A percentile compares a stretch with the other conserved stretches of the same genome.
These are phyloP conservation scores for Rynchops niger DNA, from an alignment of 2,113 vertebrate genomes.

Conservation along the genomic window DNA sequence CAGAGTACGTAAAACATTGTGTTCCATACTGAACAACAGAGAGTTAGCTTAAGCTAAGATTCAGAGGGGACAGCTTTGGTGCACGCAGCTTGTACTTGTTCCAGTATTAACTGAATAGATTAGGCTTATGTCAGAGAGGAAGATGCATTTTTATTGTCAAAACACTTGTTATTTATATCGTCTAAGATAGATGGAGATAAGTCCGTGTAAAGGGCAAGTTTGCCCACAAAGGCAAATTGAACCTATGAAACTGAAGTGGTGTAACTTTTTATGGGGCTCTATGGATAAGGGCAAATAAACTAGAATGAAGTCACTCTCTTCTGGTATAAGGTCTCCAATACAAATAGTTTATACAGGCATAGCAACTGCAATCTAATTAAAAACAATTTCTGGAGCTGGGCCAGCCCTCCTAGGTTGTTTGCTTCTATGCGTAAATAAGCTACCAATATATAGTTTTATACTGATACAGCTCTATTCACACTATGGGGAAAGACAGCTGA, in stretches of 20 bases:
- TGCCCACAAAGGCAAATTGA: not conserved
- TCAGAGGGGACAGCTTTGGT: not conserved
- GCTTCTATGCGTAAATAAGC: not conserved
- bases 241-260: not conserved
- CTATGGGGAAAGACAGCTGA: not conserved
- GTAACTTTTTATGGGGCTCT: not conserved
- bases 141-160: not conserved
- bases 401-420: not conserved
- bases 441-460: not conserved
- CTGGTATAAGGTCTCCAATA: not conserved
- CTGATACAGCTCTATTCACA: not conserved
- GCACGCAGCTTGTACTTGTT: not conserved
- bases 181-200: not conserved
- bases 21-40: not conserved
- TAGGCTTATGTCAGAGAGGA: not conserved
- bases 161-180: not conserved
- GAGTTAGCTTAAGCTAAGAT: not conserved
- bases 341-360: not conserved
- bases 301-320: not conserved
- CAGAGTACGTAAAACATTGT: not conserved
- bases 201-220: not conserved
- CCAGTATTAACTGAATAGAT: not conserved
- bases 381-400: not conserved
- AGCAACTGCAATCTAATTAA: slow-evolving; percentile 6
- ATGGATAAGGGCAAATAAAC: not conserved